These are phyloP conservation scores for Petrocephalus schoutedeni DNA, from an alignment of 2,797 vertebrate genomes.

Conservation along the genomic window DNA sequence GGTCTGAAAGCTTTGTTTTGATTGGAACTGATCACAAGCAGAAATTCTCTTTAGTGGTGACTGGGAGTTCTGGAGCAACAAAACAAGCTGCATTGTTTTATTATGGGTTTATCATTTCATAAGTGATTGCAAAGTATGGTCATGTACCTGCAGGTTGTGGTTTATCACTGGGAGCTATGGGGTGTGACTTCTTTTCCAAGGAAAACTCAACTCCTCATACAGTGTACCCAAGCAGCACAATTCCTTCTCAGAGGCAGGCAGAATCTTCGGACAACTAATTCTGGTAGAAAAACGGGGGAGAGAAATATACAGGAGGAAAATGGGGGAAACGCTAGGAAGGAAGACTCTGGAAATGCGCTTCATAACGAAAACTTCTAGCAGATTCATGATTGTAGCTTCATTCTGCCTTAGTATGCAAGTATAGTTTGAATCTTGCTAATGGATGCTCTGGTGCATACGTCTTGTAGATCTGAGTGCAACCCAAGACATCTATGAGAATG, in stretches of 20 bases:
- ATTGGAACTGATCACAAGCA: background rate
- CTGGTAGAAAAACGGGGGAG: background rate
- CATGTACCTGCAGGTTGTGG: background rate
- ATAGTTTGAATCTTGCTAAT: background rate
- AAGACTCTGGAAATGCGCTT: background rate
- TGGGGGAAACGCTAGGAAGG: background rate
- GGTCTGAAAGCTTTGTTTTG: background rate
- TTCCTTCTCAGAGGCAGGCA: background rate
- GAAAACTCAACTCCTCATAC: background rate
- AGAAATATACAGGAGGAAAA: background rate
- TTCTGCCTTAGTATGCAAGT: background rate
- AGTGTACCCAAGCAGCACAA: background rate
- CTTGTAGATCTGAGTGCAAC: background rate
- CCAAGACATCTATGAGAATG: background rate
- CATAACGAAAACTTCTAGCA: background rate
- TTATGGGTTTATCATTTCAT: background rate
- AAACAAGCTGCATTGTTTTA: background rate
- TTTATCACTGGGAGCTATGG: background rate
- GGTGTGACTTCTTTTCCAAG: background rate
- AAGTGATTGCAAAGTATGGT: background rate
- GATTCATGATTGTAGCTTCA: background rate
- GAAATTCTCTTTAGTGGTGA: background rate
- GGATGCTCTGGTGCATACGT: background rate
- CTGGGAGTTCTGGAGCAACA: background rate
- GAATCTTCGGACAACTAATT: background rate